A percentile compares a stretch with the other conserved stretches of the same genome.
Evolutionary conservation across 2,888 invertebrate species (phyloP).

Genomic region (Antitype chi): DNA sequence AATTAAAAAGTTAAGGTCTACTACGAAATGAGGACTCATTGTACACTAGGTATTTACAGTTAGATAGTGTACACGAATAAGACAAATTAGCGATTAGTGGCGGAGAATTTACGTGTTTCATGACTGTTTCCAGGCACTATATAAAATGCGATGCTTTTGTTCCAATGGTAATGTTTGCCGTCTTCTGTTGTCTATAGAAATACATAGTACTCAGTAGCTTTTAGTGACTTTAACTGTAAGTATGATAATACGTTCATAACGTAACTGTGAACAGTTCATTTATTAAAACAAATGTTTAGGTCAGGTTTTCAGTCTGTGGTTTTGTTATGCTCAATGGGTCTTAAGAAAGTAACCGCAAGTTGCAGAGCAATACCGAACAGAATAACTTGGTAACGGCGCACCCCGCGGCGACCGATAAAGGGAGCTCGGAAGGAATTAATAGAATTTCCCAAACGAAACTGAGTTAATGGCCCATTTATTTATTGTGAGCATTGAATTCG

Average conservation of each 20-base stretch:
- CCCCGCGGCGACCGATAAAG: slow-evolving; percentile 60
- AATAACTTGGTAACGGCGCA: slow-evolving; percentile 60
- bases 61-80: slow-evolving; percentile 28
- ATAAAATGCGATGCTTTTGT: slow-evolving; percentile 7
- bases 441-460: slow-evolving; percentile 75
- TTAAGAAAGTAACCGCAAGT: slow-evolving; percentile 56
- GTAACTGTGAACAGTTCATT: slow-evolving; percentile 20
- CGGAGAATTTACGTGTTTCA: slow-evolving; percentile 11
- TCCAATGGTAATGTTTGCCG: background rate
- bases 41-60: slow-evolving; percentile 33
- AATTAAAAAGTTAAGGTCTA: slow-evolving; percentile 6
- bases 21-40: slow-evolving; percentile 13
- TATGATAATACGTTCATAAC: slow-evolving; percentile 12
- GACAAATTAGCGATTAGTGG: slow-evolving; percentile 39
- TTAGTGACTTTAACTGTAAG: slow-evolving; percentile 2
- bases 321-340: slow-evolving; percentile 47
- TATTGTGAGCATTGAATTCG: slow-evolving; percentile 74
- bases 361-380: slow-evolving; percentile 59
- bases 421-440: slow-evolving; percentile 72
- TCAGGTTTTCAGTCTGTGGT: slow-evolving; percentile 35
- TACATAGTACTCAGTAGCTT: background rate
- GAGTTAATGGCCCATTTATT: slow-evolving; percentile 75
- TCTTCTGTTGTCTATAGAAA: slow-evolving; percentile 1
- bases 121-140: slow-evolving; percentile 17
- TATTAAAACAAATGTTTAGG: slow-evolving; percentile 36